Base-by-base conservation (phyloP, 2,888 invertebrate genomes). In the Notocelia uddmanniana region DNA sequence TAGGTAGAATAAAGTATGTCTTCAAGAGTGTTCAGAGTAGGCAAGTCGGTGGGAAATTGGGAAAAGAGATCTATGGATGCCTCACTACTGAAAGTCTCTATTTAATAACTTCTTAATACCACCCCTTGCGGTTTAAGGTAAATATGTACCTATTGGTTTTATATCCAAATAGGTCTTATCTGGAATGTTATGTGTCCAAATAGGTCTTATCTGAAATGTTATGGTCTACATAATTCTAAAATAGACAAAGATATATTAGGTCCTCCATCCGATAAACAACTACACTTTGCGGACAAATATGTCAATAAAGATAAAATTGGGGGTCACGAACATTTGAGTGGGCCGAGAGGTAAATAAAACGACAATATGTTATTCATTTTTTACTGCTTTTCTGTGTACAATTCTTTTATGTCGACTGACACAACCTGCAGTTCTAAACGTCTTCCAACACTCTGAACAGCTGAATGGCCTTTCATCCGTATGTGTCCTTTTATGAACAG, bases 341-440 rank as follows among this genome's bases (percentile, higher is more conserved):
- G 75, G 62, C 5, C 72, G 77, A 75, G 76, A 69, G 62, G 59
- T 74, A 68, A 70, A 59, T 77, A 79, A 76, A 75, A 74, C 80
- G 77, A 81, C 76, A 67, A 76, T 74, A 74, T 83, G 48, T 57
- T 83, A 86, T 87, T 85, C 75, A 70, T 78, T 75, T 81, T 85
- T 86, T 74, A 80, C 82, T 62, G 78, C 74, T 72, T 80, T 83
- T 75, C 81, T 89, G 77, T 93, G 93, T 45, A 93, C 93, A 75
- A 93, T 92, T 34, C 91, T 81, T 73, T 85, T 90, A 77, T 94
- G 94, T 71, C 94, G 77, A 68, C 90, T 89, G 8, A 94, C 94
- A 74, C 94, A 94, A 3, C 94, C 94, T 3, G 93, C 91, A 0
- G 94, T 94, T 19, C 93, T 81, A 76, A 94, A 94, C 0, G 89